Evolutionary conservation across 2,113 vertebrate species (phyloP).

Genomic region (Ibidorhyncha struthersii): DNA sequence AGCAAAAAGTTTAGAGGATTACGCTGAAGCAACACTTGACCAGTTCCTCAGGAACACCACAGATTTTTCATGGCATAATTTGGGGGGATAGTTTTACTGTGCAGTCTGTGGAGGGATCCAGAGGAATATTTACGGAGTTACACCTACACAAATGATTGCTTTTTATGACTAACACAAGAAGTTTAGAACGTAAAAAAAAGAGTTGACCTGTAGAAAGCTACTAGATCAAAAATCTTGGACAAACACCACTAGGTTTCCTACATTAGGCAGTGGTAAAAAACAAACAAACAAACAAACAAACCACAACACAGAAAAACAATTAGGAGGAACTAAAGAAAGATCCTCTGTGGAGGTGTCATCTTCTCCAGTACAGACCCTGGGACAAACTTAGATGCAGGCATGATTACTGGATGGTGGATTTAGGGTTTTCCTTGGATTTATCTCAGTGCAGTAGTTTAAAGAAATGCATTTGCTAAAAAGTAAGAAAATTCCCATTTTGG

Average conservation of each 20-base stretch:
- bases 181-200: neutral
- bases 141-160: neutral
- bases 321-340: neutral
- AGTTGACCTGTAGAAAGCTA: neutral
- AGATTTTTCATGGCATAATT: neutral
- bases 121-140: neutral
- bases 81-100: neutral
- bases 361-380: neutral
- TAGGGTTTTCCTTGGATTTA: neutral
- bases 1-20: neutral
- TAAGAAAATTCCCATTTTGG: neutral
- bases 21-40: neutral
- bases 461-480: neutral
- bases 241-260: neutral
- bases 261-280: neutral
- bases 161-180: neutral
- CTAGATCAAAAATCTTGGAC: neutral
- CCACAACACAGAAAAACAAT: neutral
- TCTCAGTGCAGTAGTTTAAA: neutral
- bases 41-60: neutral
- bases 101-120: neutral
- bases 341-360: neutral
- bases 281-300: neutral
- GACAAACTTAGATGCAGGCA: neutral
- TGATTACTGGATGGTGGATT: neutral